Conservation (phyloP, 1,140 invertebrate species). For the Drosophila micromelanica region DNA sequence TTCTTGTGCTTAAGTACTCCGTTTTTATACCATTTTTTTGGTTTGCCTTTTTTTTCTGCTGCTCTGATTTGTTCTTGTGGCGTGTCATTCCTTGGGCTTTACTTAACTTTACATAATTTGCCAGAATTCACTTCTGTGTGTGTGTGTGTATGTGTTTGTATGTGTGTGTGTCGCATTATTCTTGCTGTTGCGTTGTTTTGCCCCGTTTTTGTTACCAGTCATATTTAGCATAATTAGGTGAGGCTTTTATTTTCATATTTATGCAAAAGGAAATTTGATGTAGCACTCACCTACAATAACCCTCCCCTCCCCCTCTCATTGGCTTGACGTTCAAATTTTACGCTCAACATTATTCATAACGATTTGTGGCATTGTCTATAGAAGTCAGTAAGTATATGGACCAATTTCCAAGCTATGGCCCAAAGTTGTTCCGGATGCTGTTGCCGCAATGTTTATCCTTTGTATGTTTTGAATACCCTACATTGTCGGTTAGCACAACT, state of each 20-base stretch:
- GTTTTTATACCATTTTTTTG: conserved; percentile 8
- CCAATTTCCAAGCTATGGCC: conserved; percentile 4
- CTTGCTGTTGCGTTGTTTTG: conserved; percentile 6
- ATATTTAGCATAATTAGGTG: conserved; percentile 60
- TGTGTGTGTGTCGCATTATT: neutral
- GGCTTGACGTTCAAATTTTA: conserved; percentile 30
- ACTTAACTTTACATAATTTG: conserved; percentile 60
- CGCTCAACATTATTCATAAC: conserved; percentile 61
- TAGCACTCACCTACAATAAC: conserved; percentile 6
- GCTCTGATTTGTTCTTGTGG: conserved; percentile 22
- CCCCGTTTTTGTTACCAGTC: conserved; percentile 35
- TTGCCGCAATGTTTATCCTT: conserved; percentile 27
- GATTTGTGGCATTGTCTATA: conserved; percentile 45
- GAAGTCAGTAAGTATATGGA: conserved; percentile 24
- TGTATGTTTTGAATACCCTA: conserved; percentile 14
- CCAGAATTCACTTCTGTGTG: conserved; percentile 34
- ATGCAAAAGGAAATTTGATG: conserved; percentile 49
- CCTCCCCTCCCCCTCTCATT: neutral
- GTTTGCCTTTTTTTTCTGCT: conserved; percentile 4
- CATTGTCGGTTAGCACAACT: neutral
- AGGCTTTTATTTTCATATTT: conserved; percentile 53
- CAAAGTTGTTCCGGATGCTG: conserved; percentile 22
- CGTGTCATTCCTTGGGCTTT: conserved; percentile 37
- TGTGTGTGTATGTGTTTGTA: conserved; percentile 5
- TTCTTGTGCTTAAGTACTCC: conserved; percentile 11